Percentiles rank a stretch among this genome's conserved stretches.
These are phyloP conservation scores for Sorex maritimensis DNA, from an alignment of 2,797 vertebrate species.

Conservation along the genomic window DNA sequence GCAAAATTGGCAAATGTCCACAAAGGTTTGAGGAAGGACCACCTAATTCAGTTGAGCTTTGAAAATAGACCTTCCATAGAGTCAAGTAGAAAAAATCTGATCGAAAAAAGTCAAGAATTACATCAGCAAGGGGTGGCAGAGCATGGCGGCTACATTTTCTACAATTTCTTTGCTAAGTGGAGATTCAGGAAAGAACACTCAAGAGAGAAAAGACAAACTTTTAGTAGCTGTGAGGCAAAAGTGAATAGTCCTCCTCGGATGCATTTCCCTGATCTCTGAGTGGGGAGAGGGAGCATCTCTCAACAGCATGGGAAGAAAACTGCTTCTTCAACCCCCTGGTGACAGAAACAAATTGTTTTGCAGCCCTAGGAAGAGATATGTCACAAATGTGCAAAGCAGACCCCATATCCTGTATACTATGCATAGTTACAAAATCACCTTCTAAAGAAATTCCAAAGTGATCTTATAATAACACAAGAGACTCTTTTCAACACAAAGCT, in stretches of 20 bases:
- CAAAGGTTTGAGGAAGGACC: slow-evolving; percentile 70
- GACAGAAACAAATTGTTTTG: slow-evolving; percentile 87
- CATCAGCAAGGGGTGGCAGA: slow-evolving; percentile 37
- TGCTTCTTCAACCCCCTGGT: slow-evolving; percentile 86
- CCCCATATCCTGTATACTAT: slow-evolving; percentile 59
- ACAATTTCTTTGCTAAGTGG: slow-evolving; percentile 74
- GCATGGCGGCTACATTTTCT: neutral
- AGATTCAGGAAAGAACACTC: slow-evolving; percentile 57
- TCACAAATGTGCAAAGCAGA: slow-evolving; percentile 89
- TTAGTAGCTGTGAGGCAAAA: slow-evolving; percentile 76
- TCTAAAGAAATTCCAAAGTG: slow-evolving; percentile 76
- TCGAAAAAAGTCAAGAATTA: slow-evolving; percentile 30
- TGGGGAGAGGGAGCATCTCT: slow-evolving; percentile 65
- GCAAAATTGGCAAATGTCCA: slow-evolving; percentile 82
- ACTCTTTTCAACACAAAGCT: slow-evolving; percentile 60
- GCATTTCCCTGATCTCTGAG: slow-evolving; percentile 82
- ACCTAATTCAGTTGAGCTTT: slow-evolving; percentile 75
- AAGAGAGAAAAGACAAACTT: slow-evolving; percentile 68
- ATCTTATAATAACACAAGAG: slow-evolving; percentile 69
- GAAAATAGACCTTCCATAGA: slow-evolving; percentile 1
- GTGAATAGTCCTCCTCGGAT: slow-evolving; percentile 84
- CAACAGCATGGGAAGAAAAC: slow-evolving; percentile 86
- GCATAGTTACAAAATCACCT: slow-evolving; percentile 69
- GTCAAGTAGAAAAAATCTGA: slow-evolving; percentile 16
- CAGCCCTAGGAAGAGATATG: slow-evolving; percentile 80